Evolutionary conservation across 2,797 vertebrate species (phyloP).

Genomic region (Erethizon dorsatum): DNA sequence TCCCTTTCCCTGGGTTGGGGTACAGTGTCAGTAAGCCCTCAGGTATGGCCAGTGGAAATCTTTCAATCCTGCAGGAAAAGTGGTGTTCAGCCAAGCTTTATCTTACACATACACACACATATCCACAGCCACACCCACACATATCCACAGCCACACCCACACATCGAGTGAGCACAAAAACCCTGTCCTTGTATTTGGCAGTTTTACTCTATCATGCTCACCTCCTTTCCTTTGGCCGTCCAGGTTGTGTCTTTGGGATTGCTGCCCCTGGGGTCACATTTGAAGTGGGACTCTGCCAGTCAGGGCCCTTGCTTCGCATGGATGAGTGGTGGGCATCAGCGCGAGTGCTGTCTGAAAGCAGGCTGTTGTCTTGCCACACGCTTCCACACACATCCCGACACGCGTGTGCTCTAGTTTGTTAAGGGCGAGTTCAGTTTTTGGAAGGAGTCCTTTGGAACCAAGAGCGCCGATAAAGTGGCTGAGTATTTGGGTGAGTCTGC

Average conservation of each 20-base stretch:
- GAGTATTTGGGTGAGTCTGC: not conserved
- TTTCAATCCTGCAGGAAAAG: not conserved
- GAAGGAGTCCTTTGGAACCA: not conserved
- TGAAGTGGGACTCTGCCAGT: not conserved
- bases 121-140: no score
- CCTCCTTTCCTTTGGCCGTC: not conserved
- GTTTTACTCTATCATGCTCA: not conserved
- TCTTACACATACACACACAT: no score
- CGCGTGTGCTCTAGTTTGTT: not conserved
- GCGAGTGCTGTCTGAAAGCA: not conserved
- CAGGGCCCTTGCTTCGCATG: not conserved
- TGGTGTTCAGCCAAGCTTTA: no score
- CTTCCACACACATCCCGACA: not conserved
- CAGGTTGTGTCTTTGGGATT: not conserved
- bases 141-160: fast-evolving
- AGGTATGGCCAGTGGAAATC: not conserved
- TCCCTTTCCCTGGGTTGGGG: not conserved
- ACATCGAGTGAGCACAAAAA: not conserved
- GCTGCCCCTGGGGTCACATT: not conserved
- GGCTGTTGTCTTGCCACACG: not conserved
- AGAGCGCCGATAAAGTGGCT: not conserved
- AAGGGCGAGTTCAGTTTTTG: not conserved
- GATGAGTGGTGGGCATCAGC: not conserved
- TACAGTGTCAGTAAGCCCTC: fast-evolving
- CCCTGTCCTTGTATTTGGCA: not conserved